These are phyloP conservation scores for Sclerodermus sp. DNA, from an alignment of 2,888 invertebrate species.

Conservation along the genomic window DNA sequence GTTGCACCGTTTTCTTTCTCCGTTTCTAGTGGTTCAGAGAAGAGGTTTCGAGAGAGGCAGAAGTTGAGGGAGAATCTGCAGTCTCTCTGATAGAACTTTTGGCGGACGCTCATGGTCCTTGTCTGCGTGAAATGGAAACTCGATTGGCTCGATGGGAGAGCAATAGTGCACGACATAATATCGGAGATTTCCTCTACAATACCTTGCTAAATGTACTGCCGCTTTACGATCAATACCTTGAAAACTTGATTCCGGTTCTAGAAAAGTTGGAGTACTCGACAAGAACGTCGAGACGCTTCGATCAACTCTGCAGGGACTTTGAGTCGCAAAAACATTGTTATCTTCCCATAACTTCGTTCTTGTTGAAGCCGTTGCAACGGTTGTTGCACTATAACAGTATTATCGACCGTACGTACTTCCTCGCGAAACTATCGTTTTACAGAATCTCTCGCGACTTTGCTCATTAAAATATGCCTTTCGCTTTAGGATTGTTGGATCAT, in stretches of 20 bases:
- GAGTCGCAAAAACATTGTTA: conserved; percentile 85
- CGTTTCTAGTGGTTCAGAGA: conserved; percentile 72
- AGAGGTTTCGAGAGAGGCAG: conserved; percentile 66
- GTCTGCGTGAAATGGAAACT: conserved; percentile 78
- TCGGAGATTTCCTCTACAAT: conserved; percentile 76
- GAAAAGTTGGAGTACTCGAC: conserved; percentile 79
- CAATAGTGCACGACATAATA: conserved; percentile 63
- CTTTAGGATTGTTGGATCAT: conserved; percentile 68
- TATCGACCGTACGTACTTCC: conserved; percentile 69
- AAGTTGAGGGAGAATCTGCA: conserved; percentile 65
- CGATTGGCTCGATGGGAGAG: conserved; percentile 76
- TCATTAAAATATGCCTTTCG: background rate
- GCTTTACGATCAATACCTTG: conserved; percentile 73
- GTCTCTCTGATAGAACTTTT: conserved; percentile 70
- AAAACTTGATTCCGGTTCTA: conserved; percentile 74
- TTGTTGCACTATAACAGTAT: conserved; percentile 81
- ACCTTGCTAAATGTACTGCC: conserved; percentile 65
- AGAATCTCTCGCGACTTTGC: background rate
- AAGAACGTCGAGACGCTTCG: conserved; percentile 70
- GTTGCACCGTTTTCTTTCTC: too few species aligned
- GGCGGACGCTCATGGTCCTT: conserved; percentile 78
- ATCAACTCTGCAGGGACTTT: conserved; percentile 73
- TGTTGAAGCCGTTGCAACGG: conserved; percentile 82
- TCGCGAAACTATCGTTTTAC: background rate
- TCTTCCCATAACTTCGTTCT: conserved; percentile 79